Evolutionary conservation across 2,888 invertebrate species (phyloP).

Genomic region (Julus scanicus): DNA sequence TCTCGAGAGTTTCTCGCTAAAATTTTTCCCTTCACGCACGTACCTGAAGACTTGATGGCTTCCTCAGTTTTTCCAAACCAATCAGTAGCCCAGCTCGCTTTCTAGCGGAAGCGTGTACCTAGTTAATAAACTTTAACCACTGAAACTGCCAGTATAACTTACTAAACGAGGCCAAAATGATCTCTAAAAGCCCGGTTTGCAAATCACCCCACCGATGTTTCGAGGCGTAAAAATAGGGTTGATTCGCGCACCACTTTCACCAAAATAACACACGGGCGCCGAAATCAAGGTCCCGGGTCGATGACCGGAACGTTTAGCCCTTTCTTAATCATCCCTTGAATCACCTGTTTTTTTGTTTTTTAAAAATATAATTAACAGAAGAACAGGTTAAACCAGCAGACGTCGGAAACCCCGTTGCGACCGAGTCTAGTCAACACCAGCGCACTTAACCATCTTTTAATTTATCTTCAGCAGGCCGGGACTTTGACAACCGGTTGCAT

Average conservation of each 20-base stretch:
- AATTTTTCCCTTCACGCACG: neutral
- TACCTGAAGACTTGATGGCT: too few species aligned
- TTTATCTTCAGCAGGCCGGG: neutral
- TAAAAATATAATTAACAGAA: neutral
- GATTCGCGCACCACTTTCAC: constrained; percentile 5
- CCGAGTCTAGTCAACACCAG: neutral
- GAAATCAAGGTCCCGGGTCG: constrained; percentile 33
- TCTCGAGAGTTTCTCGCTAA: neutral
- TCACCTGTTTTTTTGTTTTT: neutral
- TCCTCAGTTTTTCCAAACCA: too few species aligned
- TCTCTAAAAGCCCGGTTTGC: neutral
- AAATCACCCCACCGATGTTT: neutral
- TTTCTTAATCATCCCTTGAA: neutral
- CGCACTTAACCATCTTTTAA: neutral
- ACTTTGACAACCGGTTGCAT: neutral
- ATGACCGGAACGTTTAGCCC: neutral
- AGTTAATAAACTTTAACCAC: neutral
- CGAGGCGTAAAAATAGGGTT: constrained; percentile 6
- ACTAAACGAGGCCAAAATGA: neutral
- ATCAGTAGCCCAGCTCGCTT: too few species aligned
- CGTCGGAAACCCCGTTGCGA: neutral
- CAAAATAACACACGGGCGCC: constrained; percentile 1
- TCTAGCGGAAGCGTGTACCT: too few species aligned
- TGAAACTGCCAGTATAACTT: neutral
- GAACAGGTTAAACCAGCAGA: neutral